phyloP scores from a whole-genome alignment of 1,140 invertebrate species.

The Drepana arcuata region DNA sequence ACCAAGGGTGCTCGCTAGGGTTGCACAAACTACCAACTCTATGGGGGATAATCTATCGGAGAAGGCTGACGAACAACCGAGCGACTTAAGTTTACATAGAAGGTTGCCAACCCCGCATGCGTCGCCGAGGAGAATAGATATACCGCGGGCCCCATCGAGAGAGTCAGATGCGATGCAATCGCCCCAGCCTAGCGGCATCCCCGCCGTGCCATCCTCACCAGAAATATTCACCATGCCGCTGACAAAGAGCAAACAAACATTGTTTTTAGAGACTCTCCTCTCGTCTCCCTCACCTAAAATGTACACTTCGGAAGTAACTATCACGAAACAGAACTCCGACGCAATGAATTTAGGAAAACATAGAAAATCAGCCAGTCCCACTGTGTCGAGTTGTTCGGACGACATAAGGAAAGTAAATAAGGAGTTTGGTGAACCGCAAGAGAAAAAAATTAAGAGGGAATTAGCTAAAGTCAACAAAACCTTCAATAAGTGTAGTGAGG shows the following conservation, averaged over 20 bases:
- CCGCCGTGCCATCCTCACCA: conserved; percentile 74
- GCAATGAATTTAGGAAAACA: conserved; percentile 78
- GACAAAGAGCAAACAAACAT: conserved; percentile 68
- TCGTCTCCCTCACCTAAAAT: conserved; percentile 71
- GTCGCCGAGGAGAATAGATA: conserved; percentile 52
- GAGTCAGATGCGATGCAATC: conserved; percentile 77
- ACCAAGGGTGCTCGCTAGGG: conserved; percentile 22
- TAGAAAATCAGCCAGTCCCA: conserved; percentile 74
- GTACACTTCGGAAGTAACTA: conserved; percentile 71
- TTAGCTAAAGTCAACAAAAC: too few relatives aligned
- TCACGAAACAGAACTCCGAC: conserved; percentile 75
- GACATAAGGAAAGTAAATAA: conserved; percentile 69
- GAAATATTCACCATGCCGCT: conserved; percentile 70
- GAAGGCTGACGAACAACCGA: conserved; percentile 71
- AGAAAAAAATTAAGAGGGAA: conserved; percentile 69
- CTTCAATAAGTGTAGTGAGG: conserved; percentile 46
- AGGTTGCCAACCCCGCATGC: conserved; percentile 57
- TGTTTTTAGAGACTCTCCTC: conserved; percentile 73
- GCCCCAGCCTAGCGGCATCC: conserved; percentile 77
- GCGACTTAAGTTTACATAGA: conserved; percentile 73
- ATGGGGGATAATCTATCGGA: conserved; percentile 49
- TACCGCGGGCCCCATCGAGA: conserved; percentile 72
- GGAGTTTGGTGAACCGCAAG: conserved; percentile 71
- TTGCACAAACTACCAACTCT: conserved; percentile 40
- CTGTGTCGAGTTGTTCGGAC: conserved; percentile 74